A percentile compares a stretch with the other conserved stretches of the same genome.
Evolutionary conservation across 2,113 vertebrate species (phyloP).

Genomic region (Syngnathus typhle): DNA sequence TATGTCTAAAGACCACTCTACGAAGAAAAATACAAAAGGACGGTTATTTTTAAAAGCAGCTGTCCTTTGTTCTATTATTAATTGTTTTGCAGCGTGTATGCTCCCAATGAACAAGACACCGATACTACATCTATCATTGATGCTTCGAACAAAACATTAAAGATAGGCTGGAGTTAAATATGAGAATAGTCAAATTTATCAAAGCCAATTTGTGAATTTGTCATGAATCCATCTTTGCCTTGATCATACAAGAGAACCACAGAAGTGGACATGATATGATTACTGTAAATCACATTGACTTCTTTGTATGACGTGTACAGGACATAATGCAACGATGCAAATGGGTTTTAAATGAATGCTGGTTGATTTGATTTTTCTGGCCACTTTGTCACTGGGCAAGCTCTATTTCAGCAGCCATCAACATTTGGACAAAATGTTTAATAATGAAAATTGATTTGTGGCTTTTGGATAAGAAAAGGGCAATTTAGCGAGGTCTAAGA

Average conservation of each 20-base stretch:
- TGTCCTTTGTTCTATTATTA: constrained; percentile 20
- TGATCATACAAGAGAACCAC: neutral
- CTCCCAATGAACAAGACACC: constrained; percentile 18
- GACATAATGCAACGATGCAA: too few relatives aligned
- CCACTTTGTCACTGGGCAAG: too few relatives aligned
- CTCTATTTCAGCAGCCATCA: too few relatives aligned
- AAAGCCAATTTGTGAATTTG: constrained; percentile 42
- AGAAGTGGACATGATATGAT: too few relatives aligned
- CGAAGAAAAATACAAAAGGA: constrained; percentile 11
- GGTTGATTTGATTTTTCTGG: too few relatives aligned
- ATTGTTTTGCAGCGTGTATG: neutral
- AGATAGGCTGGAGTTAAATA: constrained; percentile 15
- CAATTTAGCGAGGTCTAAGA: too few relatives aligned
- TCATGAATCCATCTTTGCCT: constrained; percentile 38
- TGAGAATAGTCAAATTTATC: constrained; percentile 43
- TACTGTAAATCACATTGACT: too few relatives aligned
- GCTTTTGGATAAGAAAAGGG: too few relatives aligned
- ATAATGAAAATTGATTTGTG: too few relatives aligned
- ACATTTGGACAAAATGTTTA: too few relatives aligned
- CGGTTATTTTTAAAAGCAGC: constrained; percentile 28
- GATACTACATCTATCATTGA: constrained; percentile 16
- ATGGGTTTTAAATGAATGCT: too few relatives aligned
- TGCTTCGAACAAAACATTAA: neutral
- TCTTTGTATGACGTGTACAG: too few relatives aligned
- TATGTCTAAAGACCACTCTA: constrained; percentile 41